Conservation (phyloP, 2,888 invertebrate genomes). For the Atethmia centrago region DNA sequence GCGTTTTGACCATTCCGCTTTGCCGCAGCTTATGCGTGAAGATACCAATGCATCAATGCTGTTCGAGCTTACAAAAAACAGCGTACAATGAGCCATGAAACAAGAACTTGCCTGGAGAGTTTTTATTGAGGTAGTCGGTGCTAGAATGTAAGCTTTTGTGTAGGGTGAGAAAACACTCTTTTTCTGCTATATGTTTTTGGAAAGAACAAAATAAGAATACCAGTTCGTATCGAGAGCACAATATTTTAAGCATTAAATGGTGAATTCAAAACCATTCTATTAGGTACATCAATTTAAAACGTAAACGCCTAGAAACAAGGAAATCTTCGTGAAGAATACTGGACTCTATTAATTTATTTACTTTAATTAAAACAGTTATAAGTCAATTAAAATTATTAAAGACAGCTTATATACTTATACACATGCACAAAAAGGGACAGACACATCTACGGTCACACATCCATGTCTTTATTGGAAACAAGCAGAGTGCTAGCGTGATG, state of each 20-base stretch:
- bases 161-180: neutral
- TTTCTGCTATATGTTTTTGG: neutral
- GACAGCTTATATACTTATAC: too few relatives aligned
- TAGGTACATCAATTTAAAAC: too few relatives aligned
- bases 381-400: too few relatives aligned
- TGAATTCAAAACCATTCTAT: neutral
- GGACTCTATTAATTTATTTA: neutral
- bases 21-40: slow-evolving; percentile 59
- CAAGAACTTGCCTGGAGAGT: slow-evolving; percentile 4
- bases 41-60: slow-evolving; percentile 61
- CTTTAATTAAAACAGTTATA: neutral
- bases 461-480: too few relatives aligned
- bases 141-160: slow-evolving; percentile 7
- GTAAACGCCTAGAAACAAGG: neutral
- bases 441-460: too few relatives aligned
- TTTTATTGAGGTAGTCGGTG: slow-evolving; percentile 8
- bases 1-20: slow-evolving; percentile 55
- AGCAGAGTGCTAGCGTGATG: neutral
- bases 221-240: neutral
- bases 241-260: neutral
- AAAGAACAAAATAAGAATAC: neutral
- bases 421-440: too few relatives aligned
- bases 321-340: neutral
- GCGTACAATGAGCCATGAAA: slow-evolving; percentile 55
- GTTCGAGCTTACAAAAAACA: slow-evolving; percentile 60